A percentile compares a stretch with the other conserved stretches of the same genome.
These are phyloP conservation scores for Antechinus stuartii DNA, from an alignment of 2,113 vertebrate genomes.

Conservation along the genomic window DNA sequence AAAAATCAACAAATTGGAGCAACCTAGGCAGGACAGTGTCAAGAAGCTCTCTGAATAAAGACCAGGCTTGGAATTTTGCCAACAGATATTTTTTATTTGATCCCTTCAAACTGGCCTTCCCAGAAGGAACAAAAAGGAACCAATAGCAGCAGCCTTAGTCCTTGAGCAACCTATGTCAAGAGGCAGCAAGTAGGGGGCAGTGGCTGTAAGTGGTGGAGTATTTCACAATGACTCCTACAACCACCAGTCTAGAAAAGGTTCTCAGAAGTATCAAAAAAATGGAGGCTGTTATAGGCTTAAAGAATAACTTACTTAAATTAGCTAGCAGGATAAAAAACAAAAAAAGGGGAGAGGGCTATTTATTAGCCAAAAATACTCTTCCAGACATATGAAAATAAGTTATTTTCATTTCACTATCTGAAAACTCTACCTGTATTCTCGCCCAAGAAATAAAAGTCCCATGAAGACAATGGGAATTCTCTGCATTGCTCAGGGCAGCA, in stretches of 20 bases:
- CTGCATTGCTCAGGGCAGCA: background rate
- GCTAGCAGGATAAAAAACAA: background rate
- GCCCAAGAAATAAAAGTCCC: background rate
- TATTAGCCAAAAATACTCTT: background rate
- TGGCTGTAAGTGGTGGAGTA: too few relatives aligned
- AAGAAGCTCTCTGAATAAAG: background rate
- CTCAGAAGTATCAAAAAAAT: background rate
- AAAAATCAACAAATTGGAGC: background rate
- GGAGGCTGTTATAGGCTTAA: background rate
- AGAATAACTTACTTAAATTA: background rate
- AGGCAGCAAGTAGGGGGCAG: background rate
- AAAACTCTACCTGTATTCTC: background rate
- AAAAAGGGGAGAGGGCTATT: background rate
- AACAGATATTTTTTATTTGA: conserved; percentile 25
- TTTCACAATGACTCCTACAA: background rate
- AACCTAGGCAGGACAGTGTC: background rate
- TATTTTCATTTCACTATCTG: background rate
- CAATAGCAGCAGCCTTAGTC: background rate
- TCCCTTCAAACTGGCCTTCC: conserved; percentile 5
- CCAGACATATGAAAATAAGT: background rate
- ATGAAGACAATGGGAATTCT: background rate
- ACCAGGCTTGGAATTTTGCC: background rate
- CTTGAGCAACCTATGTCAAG: background rate
- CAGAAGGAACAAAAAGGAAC: background rate
- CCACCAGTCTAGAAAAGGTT: background rate